These are phyloP conservation scores for Saxidomus purpurata DNA, from an alignment of 1,140 invertebrate genomes.

Conservation along the genomic window DNA sequence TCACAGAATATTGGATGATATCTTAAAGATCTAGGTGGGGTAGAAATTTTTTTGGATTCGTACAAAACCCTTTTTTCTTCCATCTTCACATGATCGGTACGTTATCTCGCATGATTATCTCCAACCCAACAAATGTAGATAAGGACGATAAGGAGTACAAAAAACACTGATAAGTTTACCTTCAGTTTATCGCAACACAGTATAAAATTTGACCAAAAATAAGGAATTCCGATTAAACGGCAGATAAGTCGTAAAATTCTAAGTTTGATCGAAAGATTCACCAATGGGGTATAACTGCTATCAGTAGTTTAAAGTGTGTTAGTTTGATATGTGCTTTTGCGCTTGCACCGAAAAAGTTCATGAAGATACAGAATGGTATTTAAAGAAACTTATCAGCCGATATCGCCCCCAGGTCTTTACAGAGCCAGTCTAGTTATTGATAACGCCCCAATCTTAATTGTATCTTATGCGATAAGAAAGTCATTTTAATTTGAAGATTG, in stretches of 20 bases:
- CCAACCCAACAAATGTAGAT: conserved; percentile 58
- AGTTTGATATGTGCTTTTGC: conserved; percentile 29
- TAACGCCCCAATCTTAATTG: conserved; percentile 66
- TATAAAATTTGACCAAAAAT: conserved; percentile 67
- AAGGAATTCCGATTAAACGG: conserved; percentile 36
- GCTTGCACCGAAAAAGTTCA: conserved; percentile 65
- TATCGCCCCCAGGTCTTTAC: conserved; percentile 34
- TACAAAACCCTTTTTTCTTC: conserved; percentile 50
- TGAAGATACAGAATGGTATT: conserved; percentile 40
- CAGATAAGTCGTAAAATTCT: conserved; percentile 33
- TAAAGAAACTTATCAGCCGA: conserved; percentile 55
- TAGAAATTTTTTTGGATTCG: conserved; percentile 61
- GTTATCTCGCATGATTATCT: conserved; percentile 53
- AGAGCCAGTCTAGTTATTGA: conserved; percentile 44
- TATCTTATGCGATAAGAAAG: conserved; percentile 60
- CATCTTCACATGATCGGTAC: conserved; percentile 52
- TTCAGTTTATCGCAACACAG: conserved; percentile 22
- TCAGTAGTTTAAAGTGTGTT: conserved; percentile 57
- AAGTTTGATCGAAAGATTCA: conserved; percentile 36
- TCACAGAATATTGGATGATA: conserved; percentile 57
- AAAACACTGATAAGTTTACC: conserved; percentile 55
- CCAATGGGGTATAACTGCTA: conserved; percentile 36
- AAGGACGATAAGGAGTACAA: conserved; percentile 35
- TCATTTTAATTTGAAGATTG: conserved; percentile 46
- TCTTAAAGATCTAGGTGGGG: conserved; percentile 62